Base-by-base conservation (phyloP, 1,140 invertebrate genomes). In the Conus betulinus region DNA sequence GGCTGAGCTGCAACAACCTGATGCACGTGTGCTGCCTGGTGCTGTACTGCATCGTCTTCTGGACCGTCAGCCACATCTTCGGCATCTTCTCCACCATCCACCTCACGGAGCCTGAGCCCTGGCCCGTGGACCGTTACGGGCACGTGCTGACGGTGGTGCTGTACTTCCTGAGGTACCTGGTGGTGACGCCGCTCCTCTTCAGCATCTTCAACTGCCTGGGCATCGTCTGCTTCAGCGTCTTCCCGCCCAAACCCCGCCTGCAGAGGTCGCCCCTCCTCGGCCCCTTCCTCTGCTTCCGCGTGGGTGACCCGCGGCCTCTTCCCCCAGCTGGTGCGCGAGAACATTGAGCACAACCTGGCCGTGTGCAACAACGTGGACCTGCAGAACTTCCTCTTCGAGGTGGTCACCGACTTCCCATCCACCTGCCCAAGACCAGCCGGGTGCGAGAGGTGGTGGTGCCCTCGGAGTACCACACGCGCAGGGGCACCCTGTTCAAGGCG, bases 351-450 rank as follows among this genome's bases (percentile, higher is more conserved):
- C 85, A 99, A 99, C 95, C 97, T 99, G 95, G 97, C 98, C 91
- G 97, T 97, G 81, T 99, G 98, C 93, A 95, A 97, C 84, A 97
- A 98, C 93, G 97, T 98, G 3, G 98, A 98, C 8, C 95, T 99
- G 81, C 98, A 99, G 94, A 99, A 99, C 95, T 99, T 99, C 93
- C 97, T 99, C 88, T 97, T 99, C 91, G 98, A 99, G 96, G 98
- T 99, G 39, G 98, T 99, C 0, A 99, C 98, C 23, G 99, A 99
- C 94, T 98, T 98, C 95, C 97, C 23, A 91, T 99, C 51, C 97
- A 97, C 90, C 95, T 97, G 5, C 96, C 96, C 51, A 97, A 98
- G 93, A 96, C 97, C 86, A 96, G 97, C 88, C 96, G 97, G 5
- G 94, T 97, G 17, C 96, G 97, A 84, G 98, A 99, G 95, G 96